Percentiles rank a stretch among this genome's conserved stretches.
Conservation (phyloP, 2,113 vertebrate genomes). For the Cariama cristata region DNA sequence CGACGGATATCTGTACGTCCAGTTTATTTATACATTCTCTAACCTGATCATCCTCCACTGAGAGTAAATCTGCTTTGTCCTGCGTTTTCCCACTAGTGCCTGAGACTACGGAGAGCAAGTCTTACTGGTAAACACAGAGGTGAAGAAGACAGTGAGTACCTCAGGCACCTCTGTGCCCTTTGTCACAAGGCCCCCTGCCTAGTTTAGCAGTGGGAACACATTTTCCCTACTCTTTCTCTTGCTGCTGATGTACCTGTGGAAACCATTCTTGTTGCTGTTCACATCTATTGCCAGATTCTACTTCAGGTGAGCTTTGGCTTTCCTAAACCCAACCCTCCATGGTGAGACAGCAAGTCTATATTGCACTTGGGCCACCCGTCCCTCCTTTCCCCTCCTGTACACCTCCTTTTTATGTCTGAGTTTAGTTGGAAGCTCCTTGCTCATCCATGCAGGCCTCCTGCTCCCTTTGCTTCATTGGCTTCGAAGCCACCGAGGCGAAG, state of each 20-base stretch:
- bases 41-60: not conserved
- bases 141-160: not conserved
- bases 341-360: not conserved
- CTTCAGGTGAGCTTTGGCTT: not conserved
- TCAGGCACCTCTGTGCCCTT: not conserved
- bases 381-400: not conserved
- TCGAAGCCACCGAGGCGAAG: too few species aligned
- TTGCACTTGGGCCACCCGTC: not conserved
- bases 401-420: not conserved
- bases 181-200: not conserved
- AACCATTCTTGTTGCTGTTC: not conserved
- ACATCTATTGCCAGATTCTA: not conserved
- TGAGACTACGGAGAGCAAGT: not conserved
- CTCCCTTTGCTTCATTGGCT: not conserved
- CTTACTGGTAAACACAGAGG: not conserved
- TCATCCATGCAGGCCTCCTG: not conserved
- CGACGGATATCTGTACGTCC: not conserved
- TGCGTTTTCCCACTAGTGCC: not conserved
- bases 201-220: fast-evolving
- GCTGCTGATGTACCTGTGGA: not conserved
- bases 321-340: not conserved
- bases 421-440: not conserved
- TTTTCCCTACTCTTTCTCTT: not conserved
- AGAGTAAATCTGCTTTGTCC: not conserved
- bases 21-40: not conserved